Conservation (phyloP, 1,140 invertebrate species). For the Oscheius sp. region DNA sequence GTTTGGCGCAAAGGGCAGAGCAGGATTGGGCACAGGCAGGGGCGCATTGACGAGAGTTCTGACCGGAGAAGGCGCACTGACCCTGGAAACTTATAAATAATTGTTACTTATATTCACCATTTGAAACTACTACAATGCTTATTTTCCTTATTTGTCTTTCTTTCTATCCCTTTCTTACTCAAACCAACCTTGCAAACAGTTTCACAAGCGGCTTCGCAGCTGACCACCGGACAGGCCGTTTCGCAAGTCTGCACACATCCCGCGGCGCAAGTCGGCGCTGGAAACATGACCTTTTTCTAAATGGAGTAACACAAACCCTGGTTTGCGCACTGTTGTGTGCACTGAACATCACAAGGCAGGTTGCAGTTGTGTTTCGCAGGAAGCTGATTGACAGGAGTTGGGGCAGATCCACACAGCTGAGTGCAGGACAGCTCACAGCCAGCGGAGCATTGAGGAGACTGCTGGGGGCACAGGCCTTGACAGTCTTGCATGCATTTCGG, state of each 20-base stretch:
- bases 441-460: slow-evolving; percentile 24
- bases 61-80: slow-evolving; percentile 22
- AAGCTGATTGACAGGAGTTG: slow-evolving; percentile 2
- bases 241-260: slow-evolving; percentile 17
- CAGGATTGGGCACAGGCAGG: slow-evolving; percentile 25
- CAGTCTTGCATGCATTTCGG: slow-evolving; percentile 28
- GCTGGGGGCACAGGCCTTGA: slow-evolving; percentile 13
- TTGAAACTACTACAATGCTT: too few species aligned
- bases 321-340: slow-evolving; percentile 19
- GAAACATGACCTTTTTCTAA: background rate
- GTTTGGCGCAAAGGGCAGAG: slow-evolving; percentile 12
- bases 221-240: slow-evolving; percentile 17
- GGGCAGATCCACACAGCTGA: slow-evolving; percentile 25
- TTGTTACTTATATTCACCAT: too few species aligned
- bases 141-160: too few species aligned
- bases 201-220: slow-evolving; percentile 23
- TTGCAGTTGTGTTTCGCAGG: slow-evolving; percentile 22
- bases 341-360: slow-evolving; percentile 24
- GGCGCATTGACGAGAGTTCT: slow-evolving; percentile 24
- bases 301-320: background rate
- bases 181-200: slow-evolving; percentile 26
- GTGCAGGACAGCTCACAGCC: slow-evolving; percentile 8
- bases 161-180: too few species aligned
- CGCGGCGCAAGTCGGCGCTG: slow-evolving; percentile 17
- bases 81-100: too few species aligned